Base-by-base conservation (phyloP, 2,797 vertebrate genomes). In the Pantherophis alleghaniensis region DNA sequence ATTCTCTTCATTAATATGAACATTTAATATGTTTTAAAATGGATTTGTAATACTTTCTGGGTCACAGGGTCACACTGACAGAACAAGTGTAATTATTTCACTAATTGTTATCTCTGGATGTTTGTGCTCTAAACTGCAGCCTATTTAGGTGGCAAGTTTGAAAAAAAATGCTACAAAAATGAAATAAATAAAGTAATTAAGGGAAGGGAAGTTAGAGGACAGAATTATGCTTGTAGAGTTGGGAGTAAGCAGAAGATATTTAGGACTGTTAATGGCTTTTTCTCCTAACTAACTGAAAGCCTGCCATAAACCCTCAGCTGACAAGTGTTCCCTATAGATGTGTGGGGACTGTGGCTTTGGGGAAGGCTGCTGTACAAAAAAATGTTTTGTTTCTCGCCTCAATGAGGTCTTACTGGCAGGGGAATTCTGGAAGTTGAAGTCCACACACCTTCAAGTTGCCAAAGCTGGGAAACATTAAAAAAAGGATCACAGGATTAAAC, bases 1-100 rank as follows among this genome's bases (percentile, higher is more conserved):
- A 97, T 98, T 97, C 97, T 97, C 97, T 97, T 98, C 97, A 98
- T 98, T 98, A 98, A 98, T 98, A 98, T 97, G 97, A 97, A 97
- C 98, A 97, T 98, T 98, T 98, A 98, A 97, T 98, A 97, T 98
- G 97, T 97, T 98, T 97, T 98, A 98, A 98, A 98, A 98, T 98
- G 97, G 97, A 97, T 98, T 97, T 98, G 97, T 98, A 97, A 98
- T 98, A 98, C 97, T 97, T 98, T 97, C 97, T 97, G 97, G 97
- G 97, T 96, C 97, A 96, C 95, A 96, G 97, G 98, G 98, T 98
- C 98, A 98, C 96, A 97, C 95, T 96, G 97, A 98, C 97, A 98
- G 96, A 98, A 97, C 96, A 96, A 98, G 96, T 97, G 96, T 98
- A 98, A 98, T 98, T 98, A 98, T 97, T 98, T 96, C 96, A 95